Conservation (phyloP, 2,797 vertebrate species). For the Karalla daura region DNA sequence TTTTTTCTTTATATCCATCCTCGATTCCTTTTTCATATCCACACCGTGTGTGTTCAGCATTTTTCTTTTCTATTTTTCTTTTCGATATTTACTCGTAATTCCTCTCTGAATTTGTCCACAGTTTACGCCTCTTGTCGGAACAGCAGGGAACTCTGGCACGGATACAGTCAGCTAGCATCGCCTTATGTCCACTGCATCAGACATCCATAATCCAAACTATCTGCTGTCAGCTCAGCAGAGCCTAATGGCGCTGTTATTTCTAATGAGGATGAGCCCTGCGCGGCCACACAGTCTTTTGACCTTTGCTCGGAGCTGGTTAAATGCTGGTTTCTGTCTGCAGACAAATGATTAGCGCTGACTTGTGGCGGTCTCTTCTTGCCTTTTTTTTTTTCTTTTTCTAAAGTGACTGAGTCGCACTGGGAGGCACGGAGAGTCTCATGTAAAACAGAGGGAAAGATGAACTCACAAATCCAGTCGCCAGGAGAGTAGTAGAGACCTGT, state of each 20-base stretch:
- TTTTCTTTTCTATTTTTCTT: not conserved
- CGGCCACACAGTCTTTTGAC: conserved; percentile 49
- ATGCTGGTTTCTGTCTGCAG: conserved; percentile 41
- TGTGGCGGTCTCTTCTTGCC: not conserved
- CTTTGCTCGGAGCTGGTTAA: conserved; percentile 51
- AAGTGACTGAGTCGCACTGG: not conserved
- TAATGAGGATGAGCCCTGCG: conserved; percentile 52
- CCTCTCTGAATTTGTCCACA: not conserved
- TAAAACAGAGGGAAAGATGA: not conserved
- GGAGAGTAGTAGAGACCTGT: not conserved
- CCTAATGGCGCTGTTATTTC: conserved; percentile 40
- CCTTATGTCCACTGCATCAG: conserved; percentile 22
- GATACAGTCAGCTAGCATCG: conserved; percentile 22
- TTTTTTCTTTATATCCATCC: not conserved
- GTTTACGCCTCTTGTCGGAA: conserved; percentile 24
- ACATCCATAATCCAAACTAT: conserved; percentile 48
- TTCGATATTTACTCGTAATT: no score
- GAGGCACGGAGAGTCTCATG: not conserved
- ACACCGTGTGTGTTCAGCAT: conserved; percentile 1
- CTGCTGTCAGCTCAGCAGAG: conserved; percentile 33
- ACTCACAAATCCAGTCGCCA: not conserved
- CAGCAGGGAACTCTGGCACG: conserved; percentile 37
- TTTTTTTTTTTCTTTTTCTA: conserved; percentile 3
- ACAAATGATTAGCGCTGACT: conserved; percentile 44
- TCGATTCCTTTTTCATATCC: not conserved